Evolutionary conservation across 2,888 invertebrate species (phyloP), one percentile per base, ranked within the genome.

Genomic region (Phaonia tiefii): DNA sequence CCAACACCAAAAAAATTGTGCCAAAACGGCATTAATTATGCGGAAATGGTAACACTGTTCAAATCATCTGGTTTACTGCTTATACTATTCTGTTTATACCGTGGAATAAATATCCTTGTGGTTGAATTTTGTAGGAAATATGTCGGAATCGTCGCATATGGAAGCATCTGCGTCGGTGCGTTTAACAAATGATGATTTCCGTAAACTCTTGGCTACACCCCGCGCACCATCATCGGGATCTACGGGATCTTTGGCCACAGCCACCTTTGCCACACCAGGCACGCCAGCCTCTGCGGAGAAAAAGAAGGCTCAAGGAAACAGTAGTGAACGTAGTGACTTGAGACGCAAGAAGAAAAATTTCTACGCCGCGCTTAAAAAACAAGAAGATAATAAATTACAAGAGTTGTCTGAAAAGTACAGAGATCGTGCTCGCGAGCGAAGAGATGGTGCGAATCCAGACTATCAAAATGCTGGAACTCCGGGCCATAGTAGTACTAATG

Each of bases 161-260:
- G 89, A 89, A 63, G 85, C 86, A 3, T 94, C 95, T 54, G 93
- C 92, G 82, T 96, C 96, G 0, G 95, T 95, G 87, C 93, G 96
- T 84, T 92, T 99, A 72, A 98, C 98, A 8, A 99, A 99, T 92
- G 99, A 98, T 89, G 99, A 99, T 91, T 99, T 99, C 89, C 94
- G 99, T 73, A 98, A 98, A 89, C 92, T 99, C 69, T 91, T 99
- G 84, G 98, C 98, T 96, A 99, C 99, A 0, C 99, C 99, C 0
- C 93, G 98, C 80, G 93, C 95, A 5, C 95, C 96, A 0, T 92
- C 93, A 0, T 71, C 86, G 0, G 86, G 87, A 11, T 58, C 84
- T 0, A 87, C 88, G 15, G 86, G 86, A 10, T 86, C 86, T 20
- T 87, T 87, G 1, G 70, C 79, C 11, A 85, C 83, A 1, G 83